Evolutionary conservation across 2,113 vertebrate species (phyloP).

Genomic region (Dicaeum eximium): DNA sequence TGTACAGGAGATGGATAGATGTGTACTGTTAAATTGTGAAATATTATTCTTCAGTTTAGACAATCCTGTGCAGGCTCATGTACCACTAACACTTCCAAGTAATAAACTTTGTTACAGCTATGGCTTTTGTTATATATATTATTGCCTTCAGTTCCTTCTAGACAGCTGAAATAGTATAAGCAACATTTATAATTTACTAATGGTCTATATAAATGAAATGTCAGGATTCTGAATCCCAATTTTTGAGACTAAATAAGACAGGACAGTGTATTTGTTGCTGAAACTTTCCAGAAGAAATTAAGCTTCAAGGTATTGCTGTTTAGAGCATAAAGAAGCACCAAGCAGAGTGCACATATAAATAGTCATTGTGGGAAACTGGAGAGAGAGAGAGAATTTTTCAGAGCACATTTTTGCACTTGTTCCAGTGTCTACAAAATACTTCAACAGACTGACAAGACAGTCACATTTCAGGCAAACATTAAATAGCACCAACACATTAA

Average conservation of each 20-base stretch:
- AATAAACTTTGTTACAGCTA: not conserved
- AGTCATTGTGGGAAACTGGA: not conserved
- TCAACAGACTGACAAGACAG: conserved; percentile 13
- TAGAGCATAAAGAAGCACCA: not conserved
- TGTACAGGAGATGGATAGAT: not conserved
- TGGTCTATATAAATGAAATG: not conserved
- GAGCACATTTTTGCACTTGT: not conserved
- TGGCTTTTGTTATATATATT: not conserved
- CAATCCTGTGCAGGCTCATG: not conserved
- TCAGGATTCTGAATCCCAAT: not conserved
- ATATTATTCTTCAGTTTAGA: not conserved
- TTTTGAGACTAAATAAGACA: not conserved
- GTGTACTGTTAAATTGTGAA: not conserved
- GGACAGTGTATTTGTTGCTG: not conserved
- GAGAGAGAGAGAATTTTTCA: not conserved
- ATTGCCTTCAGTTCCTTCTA: not conserved
- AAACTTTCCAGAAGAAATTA: not conserved
- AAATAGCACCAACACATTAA: conserved; percentile 22
- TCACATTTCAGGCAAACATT: conserved; percentile 36
- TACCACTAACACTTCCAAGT: not conserved
- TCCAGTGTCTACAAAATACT: not conserved
- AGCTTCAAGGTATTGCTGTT: not conserved
- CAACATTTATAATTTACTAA: not conserved
- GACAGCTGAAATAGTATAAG: not conserved
- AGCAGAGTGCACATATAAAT: not conserved